phyloP scores from a whole-genome alignment of 2,113 vertebrate species.

The Chaenocephalus aceratus region DNA sequence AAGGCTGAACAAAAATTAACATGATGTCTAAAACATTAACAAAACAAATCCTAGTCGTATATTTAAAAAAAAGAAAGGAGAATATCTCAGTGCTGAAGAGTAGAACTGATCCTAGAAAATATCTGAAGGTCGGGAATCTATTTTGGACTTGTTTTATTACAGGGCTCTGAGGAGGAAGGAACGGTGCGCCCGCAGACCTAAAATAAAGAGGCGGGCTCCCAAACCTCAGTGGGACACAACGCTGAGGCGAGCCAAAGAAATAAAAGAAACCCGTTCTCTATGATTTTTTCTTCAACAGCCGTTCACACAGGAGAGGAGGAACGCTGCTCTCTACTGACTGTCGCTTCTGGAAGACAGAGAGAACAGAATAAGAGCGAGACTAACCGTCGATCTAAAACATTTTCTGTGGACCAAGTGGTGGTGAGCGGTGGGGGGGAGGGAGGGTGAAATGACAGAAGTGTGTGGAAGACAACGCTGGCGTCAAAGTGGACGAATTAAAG shows the following conservation, averaged over 20 bases:
- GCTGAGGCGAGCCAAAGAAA: constrained; percentile 48
- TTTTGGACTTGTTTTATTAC: constrained; percentile 77
- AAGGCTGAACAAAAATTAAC: constrained; percentile 20
- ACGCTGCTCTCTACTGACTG: constrained; percentile 29
- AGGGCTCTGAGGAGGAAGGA: constrained; percentile 71
- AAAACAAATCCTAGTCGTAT: constrained; percentile 26
- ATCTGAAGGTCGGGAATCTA: constrained; percentile 64
- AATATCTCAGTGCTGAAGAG: constrained; percentile 46
- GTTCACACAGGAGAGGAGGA: constrained; percentile 23
- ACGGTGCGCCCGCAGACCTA: constrained; percentile 68
- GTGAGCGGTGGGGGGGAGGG: background rate
- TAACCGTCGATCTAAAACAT: background rate
- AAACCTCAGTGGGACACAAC: constrained; percentile 73
- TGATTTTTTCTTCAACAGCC: constrained; percentile 41
- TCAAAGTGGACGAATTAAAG: constrained; percentile 54
- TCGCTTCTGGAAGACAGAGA: constrained; percentile 44
- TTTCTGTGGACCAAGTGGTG: background rate
- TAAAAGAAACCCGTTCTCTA: constrained; percentile 27
- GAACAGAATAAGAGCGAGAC: background rate
- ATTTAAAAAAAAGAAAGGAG: constrained; percentile 12
- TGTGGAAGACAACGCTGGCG: constrained; percentile 68
- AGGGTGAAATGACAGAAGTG: constrained; percentile 38
- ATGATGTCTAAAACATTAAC: constrained; percentile 45
- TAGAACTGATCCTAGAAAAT: constrained; percentile 60
- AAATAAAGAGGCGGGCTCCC: constrained; percentile 62